phyloP scores from a whole-genome alignment of 1,140 invertebrate species.

The Drosophila triauraria region DNA sequence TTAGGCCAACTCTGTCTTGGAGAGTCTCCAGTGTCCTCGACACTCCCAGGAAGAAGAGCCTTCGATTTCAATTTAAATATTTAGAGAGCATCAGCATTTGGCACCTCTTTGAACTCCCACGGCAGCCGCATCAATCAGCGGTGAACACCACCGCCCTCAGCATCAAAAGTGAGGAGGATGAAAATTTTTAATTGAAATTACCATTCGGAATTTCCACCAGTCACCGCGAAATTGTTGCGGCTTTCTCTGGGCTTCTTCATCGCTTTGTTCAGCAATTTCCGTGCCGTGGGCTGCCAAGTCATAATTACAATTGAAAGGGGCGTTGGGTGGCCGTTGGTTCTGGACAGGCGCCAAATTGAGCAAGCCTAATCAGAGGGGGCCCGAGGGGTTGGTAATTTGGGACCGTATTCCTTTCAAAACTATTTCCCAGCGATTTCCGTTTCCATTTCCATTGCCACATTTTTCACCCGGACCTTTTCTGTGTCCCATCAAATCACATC shows the following conservation, averaged over 20 bases:
- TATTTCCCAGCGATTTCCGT: conserved; percentile 29
- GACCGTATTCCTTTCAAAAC: conserved; percentile 29
- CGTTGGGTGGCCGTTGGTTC: conserved; percentile 12
- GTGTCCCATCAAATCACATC: conserved; percentile 52
- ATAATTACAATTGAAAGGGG: conserved; percentile 58
- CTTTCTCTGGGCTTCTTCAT: background rate
- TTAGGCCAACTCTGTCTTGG: conserved; percentile 42
- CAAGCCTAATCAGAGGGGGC: conserved; percentile 36
- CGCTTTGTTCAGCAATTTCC: conserved; percentile 31
- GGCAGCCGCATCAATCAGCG: conserved; percentile 14
- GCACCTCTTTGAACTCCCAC: conserved; percentile 48
- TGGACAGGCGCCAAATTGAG: conserved; percentile 49
- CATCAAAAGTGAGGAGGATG: conserved; percentile 9
- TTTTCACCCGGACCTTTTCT: background rate
- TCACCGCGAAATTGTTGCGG: conserved; percentile 47
- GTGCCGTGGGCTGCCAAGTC: conserved; percentile 52
- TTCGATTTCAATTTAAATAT: conserved; percentile 53
- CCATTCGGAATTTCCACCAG: conserved; percentile 59
- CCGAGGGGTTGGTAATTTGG: conserved; percentile 14
- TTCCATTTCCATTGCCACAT: conserved; percentile 6
- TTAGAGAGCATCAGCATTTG: conserved; percentile 49
- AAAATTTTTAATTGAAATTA: conserved; percentile 77
- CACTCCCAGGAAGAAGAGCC: background rate
- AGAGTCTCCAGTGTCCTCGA: conserved; percentile 11
- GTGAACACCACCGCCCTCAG: background rate